A percentile compares a stretch with the other conserved stretches of the same genome.
Conservation (phyloP, 2,888 invertebrate genomes). For the Leptothorax acervorum region DNA sequence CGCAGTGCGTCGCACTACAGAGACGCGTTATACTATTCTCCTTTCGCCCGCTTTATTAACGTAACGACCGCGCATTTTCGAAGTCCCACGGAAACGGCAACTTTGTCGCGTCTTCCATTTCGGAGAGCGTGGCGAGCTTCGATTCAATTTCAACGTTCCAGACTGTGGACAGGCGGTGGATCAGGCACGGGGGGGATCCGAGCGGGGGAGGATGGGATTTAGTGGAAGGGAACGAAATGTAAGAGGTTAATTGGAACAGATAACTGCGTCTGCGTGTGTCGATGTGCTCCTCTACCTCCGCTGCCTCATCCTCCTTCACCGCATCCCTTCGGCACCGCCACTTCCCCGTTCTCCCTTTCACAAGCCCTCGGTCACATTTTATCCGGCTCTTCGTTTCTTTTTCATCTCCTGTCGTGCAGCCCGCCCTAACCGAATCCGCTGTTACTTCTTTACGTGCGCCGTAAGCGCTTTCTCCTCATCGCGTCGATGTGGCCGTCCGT, state of each 20-base stretch:
- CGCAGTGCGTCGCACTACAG: too few species aligned
- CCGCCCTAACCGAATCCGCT: constrained; percentile 55
- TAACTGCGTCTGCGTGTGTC: constrained; percentile 74
- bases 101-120: constrained; percentile 65
- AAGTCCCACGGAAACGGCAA: constrained; percentile 63
- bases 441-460: constrained; percentile 59
- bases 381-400: constrained; percentile 65
- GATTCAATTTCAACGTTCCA: constrained; percentile 75
- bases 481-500: constrained; percentile 49
- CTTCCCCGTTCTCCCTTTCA: constrained; percentile 27
- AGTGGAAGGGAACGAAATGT: constrained; percentile 73
- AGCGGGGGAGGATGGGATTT: constrained; percentile 49
- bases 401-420: constrained; percentile 62
- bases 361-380: constrained; percentile 68
- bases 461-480: constrained; percentile 66
- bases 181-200: constrained; percentile 19
- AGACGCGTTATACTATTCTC: background rate
- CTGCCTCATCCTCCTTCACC: constrained; percentile 10
- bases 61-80: constrained; percentile 39
- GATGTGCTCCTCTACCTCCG: constrained; percentile 58
- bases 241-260: constrained; percentile 80
- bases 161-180: constrained; percentile 60
- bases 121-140: constrained; percentile 64
- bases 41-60: constrained; percentile 12
- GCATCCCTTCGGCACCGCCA: constrained; percentile 28